A percentile compares a stretch with the other conserved stretches of the same genome.
Conservation (phyloP, 2,113 vertebrate genomes). For the Planiliza haematocheilus region DNA sequence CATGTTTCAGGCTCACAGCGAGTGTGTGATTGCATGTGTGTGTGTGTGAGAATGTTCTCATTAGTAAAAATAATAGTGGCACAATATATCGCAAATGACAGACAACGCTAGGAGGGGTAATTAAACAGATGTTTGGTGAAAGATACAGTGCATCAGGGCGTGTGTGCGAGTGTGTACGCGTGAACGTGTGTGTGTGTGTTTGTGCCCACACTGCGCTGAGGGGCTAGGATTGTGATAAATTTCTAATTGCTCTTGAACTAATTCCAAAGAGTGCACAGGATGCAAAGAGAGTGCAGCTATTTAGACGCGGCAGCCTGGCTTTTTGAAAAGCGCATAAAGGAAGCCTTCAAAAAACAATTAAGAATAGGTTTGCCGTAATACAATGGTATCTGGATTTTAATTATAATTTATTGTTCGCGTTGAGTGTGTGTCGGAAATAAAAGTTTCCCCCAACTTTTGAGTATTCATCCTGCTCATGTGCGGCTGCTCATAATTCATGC, state of each 20-base stretch:
- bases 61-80: constrained; percentile 65
- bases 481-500: neutral
- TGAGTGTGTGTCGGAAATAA: neutral
- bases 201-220: constrained; percentile 6
- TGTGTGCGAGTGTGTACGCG: constrained; percentile 14
- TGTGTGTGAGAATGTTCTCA: constrained; percentile 35
- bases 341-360: constrained; percentile 34
- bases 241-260: constrained; percentile 66
- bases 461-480: constrained; percentile 10
- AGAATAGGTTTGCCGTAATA: neutral
- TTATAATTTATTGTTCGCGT: neutral
- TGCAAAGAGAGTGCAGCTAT: constrained; percentile 23
- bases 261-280: constrained; percentile 41
- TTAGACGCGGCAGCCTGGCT: constrained; percentile 6
- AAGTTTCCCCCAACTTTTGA: neutral
- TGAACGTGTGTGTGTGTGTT: constrained; percentile 20
- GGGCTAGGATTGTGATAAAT: constrained; percentile 41
- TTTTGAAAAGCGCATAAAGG: constrained; percentile 28
- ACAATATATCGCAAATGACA: constrained; percentile 59
- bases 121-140: constrained; percentile 66
- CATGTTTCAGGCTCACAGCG: neutral
- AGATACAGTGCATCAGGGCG: constrained; percentile 45
- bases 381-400: constrained; percentile 12
- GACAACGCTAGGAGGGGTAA: constrained; percentile 51
- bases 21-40: neutral